Conservation (phyloP, 2,888 invertebrate genomes). For the Pandemis heparana region DNA sequence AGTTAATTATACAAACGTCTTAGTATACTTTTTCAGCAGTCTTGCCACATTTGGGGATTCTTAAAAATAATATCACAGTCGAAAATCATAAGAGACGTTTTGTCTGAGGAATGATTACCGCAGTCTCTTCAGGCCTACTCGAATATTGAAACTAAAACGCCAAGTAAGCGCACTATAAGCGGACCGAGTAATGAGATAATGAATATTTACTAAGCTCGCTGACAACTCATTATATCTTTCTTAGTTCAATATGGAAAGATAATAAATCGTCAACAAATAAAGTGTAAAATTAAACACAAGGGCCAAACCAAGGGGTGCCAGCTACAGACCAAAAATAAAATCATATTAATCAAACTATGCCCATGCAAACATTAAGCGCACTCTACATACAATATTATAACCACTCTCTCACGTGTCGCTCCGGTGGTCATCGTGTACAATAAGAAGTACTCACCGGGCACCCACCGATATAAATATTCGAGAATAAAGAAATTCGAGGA, state of each 20-base stretch:
- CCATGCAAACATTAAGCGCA: constrained; percentile 80
- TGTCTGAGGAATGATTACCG: constrained; percentile 62
- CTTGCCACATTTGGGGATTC: constrained; percentile 55
- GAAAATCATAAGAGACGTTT: constrained; percentile 60
- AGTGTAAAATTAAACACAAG: constrained; percentile 68
- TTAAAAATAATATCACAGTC: constrained; percentile 82
- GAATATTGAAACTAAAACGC: constrained; percentile 51
- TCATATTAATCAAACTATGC: constrained; percentile 59
- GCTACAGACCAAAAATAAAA: constrained; percentile 77
- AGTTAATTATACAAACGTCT: constrained; percentile 54
- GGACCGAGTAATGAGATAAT: constrained; percentile 51
- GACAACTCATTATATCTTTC: constrained; percentile 55
- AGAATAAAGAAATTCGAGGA: constrained; percentile 19
- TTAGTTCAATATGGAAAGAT: constrained; percentile 51
- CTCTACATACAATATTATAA: constrained; percentile 61
- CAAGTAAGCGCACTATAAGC: constrained; percentile 58
- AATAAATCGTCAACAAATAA: constrained; percentile 56
- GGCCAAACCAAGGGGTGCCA: constrained; percentile 85
- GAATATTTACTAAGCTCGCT: constrained; percentile 46
- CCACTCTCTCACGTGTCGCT: constrained; percentile 61
- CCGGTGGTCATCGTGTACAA: constrained; percentile 54
- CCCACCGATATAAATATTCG: constrained; percentile 19
- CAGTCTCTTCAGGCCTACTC: constrained; percentile 68
- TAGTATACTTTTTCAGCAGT: constrained; percentile 51
- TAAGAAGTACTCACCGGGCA: constrained; percentile 16